Evolutionary conservation across 2,113 vertebrate species (phyloP).

Genomic region (Hypocryptadius cinnamomeus): DNA sequence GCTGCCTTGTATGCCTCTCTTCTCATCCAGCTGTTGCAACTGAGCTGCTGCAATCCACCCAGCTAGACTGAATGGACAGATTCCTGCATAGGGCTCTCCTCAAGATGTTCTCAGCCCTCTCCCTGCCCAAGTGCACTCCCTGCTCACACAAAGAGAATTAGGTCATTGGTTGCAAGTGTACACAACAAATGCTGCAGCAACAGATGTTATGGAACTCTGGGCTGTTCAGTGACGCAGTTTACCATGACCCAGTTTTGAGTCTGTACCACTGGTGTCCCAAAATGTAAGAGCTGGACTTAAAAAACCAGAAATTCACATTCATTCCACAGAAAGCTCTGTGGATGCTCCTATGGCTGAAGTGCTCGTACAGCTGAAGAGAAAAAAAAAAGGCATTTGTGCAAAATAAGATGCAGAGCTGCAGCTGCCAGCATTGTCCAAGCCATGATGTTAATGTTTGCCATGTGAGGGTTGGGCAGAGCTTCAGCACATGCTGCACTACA

Average conservation of each 20-base stretch:
- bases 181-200: conserved; percentile 12
- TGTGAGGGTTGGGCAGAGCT: not conserved
- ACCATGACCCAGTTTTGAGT: not conserved
- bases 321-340: not conserved
- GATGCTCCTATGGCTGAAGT: not conserved
- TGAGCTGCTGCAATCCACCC: not conserved
- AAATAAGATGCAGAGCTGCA: not conserved
- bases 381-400: not conserved
- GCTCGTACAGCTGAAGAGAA: not conserved
- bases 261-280: not conserved
- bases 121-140: not conserved
- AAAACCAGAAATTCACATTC: not conserved
- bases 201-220: not conserved
- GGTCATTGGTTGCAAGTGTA: not conserved
- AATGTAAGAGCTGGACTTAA: not conserved
- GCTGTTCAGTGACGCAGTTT: not conserved
- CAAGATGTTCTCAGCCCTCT: not conserved
- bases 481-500: not conserved
- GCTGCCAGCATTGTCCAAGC: not conserved
- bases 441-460: not conserved
- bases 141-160: not conserved
- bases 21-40: not conserved
- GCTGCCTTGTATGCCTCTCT: not conserved
- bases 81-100: not conserved
- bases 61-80: not conserved